Evolutionary conservation across 2,888 invertebrate genomes (phyloP), one percentile per base, ranked within the genome.

Genomic region (Belgica antarctica): DNA sequence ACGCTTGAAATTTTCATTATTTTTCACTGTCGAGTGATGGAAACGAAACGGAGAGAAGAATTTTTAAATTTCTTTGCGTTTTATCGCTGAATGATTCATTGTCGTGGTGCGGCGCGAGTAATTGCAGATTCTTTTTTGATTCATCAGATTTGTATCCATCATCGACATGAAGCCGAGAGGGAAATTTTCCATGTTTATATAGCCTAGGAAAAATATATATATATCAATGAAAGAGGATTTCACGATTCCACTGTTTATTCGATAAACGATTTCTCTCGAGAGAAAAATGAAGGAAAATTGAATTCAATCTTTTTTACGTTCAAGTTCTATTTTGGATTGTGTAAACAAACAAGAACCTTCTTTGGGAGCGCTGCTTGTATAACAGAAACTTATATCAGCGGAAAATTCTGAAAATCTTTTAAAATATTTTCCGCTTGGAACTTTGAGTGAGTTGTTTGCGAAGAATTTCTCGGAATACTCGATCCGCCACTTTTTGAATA

Each of bases 111-210:
- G n/a, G n/a, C n/a, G n/a, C n/a, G n/a, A n/a, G 41, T 41, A 41
- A 41, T 41, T 41, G 41, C 41, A 15, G 41, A 41, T 61, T 61
- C 17, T n/a, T 61, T 61, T 61, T 27, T 61, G 7, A 24, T 12
- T 61, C 24, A 46, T 66, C 66, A 52, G 66, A 66, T 47, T 66
- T 66, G 66, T 66, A 66, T 66, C 66, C 66, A 66, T 66, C 66
- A 66, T 66, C 66, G 66, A 59, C 19, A 15, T 19, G 19, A 31
- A 66, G n/a, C n/a, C n/a, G n/a, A n/a, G n/a, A n/a, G n/a, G n/a
- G n/a, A n/a, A n/a, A n/a, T n/a, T n/a, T n/a, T n/a, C n/a, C n/a
- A 66, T 52, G 66, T 66, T 52, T 47, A 66, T 66, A 24, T 46
- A 52, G 15, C 12, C 66, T 25, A 66, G 4, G 17, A 17, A 66